Evolutionary conservation across 2,797 vertebrate species (phyloP).

Genomic region (Peromyscus eremicus): DNA sequence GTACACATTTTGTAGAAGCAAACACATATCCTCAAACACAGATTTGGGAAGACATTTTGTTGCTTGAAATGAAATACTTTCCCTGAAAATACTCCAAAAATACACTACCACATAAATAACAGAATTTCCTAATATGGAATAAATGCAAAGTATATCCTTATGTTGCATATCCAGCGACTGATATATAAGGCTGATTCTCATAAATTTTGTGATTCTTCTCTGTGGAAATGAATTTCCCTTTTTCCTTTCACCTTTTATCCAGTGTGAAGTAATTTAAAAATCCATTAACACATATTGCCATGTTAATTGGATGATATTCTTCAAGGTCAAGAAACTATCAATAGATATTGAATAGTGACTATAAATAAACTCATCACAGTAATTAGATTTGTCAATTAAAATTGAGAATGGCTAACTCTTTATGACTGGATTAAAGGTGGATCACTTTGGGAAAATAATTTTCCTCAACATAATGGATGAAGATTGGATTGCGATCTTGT

Average conservation of each 20-base stretch:
- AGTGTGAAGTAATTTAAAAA: conserved; percentile 83
- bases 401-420: conserved; percentile 77
- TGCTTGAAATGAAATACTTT: background rate
- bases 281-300: conserved; percentile 79
- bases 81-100: conserved; percentile 2
- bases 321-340: conserved; percentile 85
- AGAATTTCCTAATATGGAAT: background rate
- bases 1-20: background rate
- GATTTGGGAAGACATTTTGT: background rate
- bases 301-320: conserved; percentile 82
- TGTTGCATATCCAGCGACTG: background rate
- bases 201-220: conserved; percentile 51
- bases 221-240: conserved; percentile 69
- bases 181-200: background rate
- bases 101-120: background rate
- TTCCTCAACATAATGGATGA: conserved; percentile 67
- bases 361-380: conserved; percentile 84
- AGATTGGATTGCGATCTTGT: conserved; percentile 70
- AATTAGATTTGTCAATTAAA: conserved; percentile 84
- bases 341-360: conserved; percentile 84
- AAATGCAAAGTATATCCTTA: background rate
- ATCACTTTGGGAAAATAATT: conserved; percentile 80
- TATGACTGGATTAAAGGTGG: conserved; percentile 79
- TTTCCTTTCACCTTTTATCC: conserved; percentile 76
- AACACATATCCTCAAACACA: background rate